Evolutionary conservation across 2,797 vertebrate genomes (phyloP).

Genomic region (Anas flavirostris): DNA sequence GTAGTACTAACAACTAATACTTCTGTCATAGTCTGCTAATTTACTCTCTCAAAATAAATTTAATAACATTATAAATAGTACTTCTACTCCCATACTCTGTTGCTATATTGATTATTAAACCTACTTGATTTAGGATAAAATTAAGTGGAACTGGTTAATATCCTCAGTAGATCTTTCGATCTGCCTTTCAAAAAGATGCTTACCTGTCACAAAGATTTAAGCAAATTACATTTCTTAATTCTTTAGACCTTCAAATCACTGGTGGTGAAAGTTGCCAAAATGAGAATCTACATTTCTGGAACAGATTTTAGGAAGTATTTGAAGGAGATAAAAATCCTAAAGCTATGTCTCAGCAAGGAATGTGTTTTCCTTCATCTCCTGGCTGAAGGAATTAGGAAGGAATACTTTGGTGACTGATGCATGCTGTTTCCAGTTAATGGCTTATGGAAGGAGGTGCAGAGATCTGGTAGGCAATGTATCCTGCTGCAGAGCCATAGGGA

Average conservation of each 20-base stretch:
- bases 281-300: neutral
- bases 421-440: neutral
- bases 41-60: neutral
- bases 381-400: slow-evolving; percentile 15
- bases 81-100: neutral
- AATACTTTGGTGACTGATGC: neutral
- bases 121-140: neutral
- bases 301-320: neutral
- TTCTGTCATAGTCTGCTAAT: neutral
- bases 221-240: slow-evolving; percentile 11
- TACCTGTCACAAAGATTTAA: neutral
- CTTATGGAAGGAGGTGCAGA: neutral
- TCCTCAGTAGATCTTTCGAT: neutral
- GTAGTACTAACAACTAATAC: neutral
- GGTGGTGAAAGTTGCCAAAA: neutral
- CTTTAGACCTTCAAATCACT: neutral
- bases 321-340: neutral
- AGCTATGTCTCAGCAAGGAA: neutral
- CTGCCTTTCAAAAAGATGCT: neutral
- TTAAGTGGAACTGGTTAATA: neutral
- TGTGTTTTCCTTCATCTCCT: neutral
- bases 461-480: neutral
- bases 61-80: neutral
- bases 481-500: neutral
- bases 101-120: neutral